These are phyloP conservation scores for Ceuthmochares aereus DNA, from an alignment of 2,113 vertebrate species.

Conservation along the genomic window DNA sequence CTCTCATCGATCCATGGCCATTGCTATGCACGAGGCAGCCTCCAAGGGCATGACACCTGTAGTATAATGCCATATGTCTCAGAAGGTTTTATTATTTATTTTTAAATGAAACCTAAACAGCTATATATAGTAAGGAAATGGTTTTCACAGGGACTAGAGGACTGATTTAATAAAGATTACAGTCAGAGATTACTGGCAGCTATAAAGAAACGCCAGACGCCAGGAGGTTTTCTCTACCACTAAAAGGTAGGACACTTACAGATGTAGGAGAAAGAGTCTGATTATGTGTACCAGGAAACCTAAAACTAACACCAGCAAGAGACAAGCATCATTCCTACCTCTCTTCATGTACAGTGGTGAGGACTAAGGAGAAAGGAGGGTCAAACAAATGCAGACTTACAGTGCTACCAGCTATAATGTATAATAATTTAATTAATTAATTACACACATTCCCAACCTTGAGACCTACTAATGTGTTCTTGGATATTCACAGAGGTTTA, in stretches of 20 bases:
- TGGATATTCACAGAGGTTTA: constrained; percentile 50
- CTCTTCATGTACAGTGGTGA: constrained; percentile 33
- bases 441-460: constrained; percentile 50
- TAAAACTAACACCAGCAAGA: background rate
- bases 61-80: constrained; percentile 42
- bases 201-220: constrained; percentile 10
- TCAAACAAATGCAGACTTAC: constrained; percentile 23
- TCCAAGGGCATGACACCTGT: constrained; percentile 49
- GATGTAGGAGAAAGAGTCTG: background rate
- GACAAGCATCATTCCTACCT: background rate
- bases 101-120: constrained; percentile 51
- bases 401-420: constrained; percentile 19
- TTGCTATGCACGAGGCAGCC: constrained; percentile 59
- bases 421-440: constrained; percentile 67
- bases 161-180: constrained; percentile 63
- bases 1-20: constrained; percentile 39
- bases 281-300: constrained; percentile 6
- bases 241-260: background rate
- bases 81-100: constrained; percentile 64
- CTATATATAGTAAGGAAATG: constrained; percentile 46
- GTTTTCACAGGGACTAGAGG: constrained; percentile 25
- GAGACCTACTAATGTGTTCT: constrained; percentile 58
- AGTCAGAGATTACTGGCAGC: constrained; percentile 51
- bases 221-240: background rate
- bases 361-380: constrained; percentile 44